Percentiles rank a stretch among this genome's conserved stretches.
These are phyloP conservation scores for Pangasius krempfi DNA, from an alignment of 2,797 vertebrate species.

Conservation along the genomic window DNA sequence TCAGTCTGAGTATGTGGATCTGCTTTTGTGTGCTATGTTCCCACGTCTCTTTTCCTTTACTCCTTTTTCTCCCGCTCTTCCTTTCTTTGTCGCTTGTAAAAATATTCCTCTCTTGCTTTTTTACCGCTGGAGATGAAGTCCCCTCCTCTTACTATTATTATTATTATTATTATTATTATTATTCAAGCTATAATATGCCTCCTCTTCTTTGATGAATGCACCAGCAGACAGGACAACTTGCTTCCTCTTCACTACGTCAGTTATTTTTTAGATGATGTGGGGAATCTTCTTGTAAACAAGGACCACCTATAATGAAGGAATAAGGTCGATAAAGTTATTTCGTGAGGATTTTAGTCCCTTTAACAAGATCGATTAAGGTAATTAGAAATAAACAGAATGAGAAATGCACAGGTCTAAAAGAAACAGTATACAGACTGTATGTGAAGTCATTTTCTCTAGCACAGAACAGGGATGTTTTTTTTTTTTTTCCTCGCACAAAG, in stretches of 20 bases:
- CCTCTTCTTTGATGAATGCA: slow-evolving; percentile 2
- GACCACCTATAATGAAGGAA: slow-evolving; percentile 26
- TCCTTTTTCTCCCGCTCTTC: background rate
- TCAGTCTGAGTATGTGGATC: background rate
- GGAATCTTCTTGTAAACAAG: slow-evolving; percentile 15
- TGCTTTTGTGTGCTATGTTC: background rate
- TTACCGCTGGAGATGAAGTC: too few species aligned
- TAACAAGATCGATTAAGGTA: background rate
- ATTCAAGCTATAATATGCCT: background rate
- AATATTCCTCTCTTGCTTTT: background rate
- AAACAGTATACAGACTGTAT: too few species aligned
- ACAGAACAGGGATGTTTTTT: background rate
- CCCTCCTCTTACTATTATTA: background rate
- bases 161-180: too few species aligned
- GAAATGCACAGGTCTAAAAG: background rate
- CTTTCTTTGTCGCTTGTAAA: background rate
- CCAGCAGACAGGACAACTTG: slow-evolving; percentile 7
- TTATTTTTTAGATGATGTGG: slow-evolving; percentile 20
- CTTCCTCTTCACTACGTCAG: slow-evolving; percentile 32
- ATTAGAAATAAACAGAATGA: background rate
- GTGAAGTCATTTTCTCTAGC: background rate
- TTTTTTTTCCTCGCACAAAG: background rate
- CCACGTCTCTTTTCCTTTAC: background rate
- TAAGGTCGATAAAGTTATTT: background rate
- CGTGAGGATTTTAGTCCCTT: background rate